Evolutionary conservation across 35 echinoderm and acorn worm genomes (phyloP).

Genomic region (Acanthaster planci): DNA sequence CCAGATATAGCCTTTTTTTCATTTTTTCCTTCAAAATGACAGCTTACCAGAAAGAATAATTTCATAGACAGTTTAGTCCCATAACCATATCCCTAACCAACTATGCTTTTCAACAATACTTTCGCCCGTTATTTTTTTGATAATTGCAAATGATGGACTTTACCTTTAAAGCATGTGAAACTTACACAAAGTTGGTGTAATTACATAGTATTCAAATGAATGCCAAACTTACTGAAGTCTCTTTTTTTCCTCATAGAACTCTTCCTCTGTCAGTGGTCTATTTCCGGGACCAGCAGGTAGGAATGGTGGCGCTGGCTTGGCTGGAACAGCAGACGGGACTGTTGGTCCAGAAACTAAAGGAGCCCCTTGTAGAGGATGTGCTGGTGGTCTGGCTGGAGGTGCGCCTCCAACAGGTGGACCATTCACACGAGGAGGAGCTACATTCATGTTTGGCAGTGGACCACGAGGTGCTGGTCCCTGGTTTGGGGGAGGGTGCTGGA

Average conservation of each 20-base stretch:
- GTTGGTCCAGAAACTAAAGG: neutral
- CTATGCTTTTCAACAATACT: too few species aligned
- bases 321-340: neutral
- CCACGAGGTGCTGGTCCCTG: slow-evolving; percentile 21
- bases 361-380: neutral
- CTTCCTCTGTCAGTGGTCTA: slow-evolving; percentile 67
- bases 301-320: neutral
- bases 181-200: too few species aligned
- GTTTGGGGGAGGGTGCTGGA: neutral
- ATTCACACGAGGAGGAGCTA: slow-evolving; percentile 12
- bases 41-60: too few species aligned
- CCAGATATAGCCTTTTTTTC: too few species aligned
- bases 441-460: slow-evolving; percentile 30
- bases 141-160: too few species aligned
- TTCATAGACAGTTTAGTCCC: too few species aligned
- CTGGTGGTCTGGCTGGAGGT: slow-evolving; percentile 25
- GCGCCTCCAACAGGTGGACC: slow-evolving; percentile 30
- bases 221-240: slow-evolving; percentile 65
- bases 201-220: too few species aligned
- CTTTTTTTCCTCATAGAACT: slow-evolving; percentile 67
- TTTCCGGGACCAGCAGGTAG: slow-evolving; percentile 51
- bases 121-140: too few species aligned
- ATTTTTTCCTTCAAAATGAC: too few species aligned
- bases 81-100: too few species aligned
- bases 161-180: too few species aligned